Evolutionary conservation across 2,888 invertebrate species (phyloP).

Genomic region (Gymnoscelis rufifasciata): DNA sequence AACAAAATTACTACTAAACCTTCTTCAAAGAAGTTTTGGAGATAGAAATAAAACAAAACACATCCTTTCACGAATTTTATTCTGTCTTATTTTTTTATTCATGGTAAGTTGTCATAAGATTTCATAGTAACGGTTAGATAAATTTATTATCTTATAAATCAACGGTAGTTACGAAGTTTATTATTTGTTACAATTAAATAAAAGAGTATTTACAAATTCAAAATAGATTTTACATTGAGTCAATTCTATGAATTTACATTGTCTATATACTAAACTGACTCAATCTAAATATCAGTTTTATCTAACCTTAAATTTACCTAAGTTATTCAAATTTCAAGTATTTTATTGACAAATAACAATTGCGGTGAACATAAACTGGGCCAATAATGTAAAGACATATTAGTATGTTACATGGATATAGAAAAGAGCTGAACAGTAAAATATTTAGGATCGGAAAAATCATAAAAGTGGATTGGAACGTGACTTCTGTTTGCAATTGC

Average conservation of each 20-base stretch:
- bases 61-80: constrained; percentile 60
- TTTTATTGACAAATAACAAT: not conserved
- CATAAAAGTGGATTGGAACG: constrained; percentile 1
- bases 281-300: not conserved
- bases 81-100: constrained; percentile 64
- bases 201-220: constrained; percentile 30
- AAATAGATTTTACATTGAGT: constrained; percentile 3
- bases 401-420: constrained; percentile 16
- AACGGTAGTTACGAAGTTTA: constrained; percentile 47
- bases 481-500: not conserved
- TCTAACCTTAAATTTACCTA: not conserved
- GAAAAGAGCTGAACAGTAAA: constrained; percentile 7
- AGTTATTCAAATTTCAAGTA: not conserved
- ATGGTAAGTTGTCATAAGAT: constrained; percentile 73
- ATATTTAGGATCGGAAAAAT: not conserved
- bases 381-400: constrained; percentile 1
- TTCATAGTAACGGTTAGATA: constrained; percentile 71
- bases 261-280: not conserved
- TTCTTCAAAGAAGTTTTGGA: too few relatives aligned
- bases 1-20: too few relatives aligned
- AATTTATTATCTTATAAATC: constrained; percentile 58
- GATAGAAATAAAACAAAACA: constrained; percentile 23
- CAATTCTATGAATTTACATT: constrained; percentile 2
- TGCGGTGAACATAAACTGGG: not conserved
- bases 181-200: constrained; percentile 37